Base-by-base conservation (phyloP, 2,113 vertebrate species). In the Mixornis gularis region DNA sequence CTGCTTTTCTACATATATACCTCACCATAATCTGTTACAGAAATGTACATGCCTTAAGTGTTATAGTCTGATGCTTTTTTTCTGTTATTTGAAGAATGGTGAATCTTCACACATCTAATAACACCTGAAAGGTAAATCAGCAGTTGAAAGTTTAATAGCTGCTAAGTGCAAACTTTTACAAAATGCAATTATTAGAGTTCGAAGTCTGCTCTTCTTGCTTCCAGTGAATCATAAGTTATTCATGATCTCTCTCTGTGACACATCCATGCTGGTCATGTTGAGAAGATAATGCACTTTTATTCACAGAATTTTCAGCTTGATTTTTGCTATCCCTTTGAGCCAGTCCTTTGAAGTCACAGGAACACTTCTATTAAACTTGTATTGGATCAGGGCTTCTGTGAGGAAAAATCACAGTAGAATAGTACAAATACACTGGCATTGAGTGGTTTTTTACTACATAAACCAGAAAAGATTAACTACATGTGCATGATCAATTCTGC, bases 201-300 rank as follows among this genome's bases (percentile, higher is more conserved):
- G 83, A 85, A 92, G 74, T 66, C 43, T 59, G 16, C 6, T 72
- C 26, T 68, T 74, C 52, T 65, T 90, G 12, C 32, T 90, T 85
- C 55, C 32, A 89, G 34, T 72, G 63, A 87, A 85, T 73, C 32
- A 18, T 79, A 92, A 87, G 66, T 90, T 92, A 89, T 77, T 91
- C 49, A 79, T 73, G 32, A 4, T 65, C 8, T 85, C 21, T 70
- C 49, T 76, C 44, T 70, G 34, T 79, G 58, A 69, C 71, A 76
- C 0, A 0, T 49, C 85, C 66, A 77, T 87, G 46, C 34, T 77
- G 79, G 51, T 77, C 55, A 46, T 70, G 46, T 83, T 70, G 59
- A 77, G 71, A 76, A 85, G 64, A 51, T 77, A 87, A 92, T 70
- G 63, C 0, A 0, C 12, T 79, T 87, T 85, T 79, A 17, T 63